These are phyloP conservation scores for Zaprionus lachaisei DNA, from an alignment of 1,140 invertebrate species.

Conservation along the genomic window DNA sequence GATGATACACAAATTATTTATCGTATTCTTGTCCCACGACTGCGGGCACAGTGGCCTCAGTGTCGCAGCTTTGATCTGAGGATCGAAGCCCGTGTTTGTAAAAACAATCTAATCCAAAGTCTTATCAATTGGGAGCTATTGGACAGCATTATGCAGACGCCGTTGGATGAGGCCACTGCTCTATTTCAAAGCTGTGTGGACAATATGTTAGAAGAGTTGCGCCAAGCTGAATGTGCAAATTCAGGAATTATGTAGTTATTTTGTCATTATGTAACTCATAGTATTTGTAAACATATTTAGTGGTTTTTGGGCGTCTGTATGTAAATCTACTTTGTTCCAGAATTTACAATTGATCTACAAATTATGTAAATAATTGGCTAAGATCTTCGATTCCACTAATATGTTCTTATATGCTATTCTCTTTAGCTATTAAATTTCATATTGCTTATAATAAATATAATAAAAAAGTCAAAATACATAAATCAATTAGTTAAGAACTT, in stretches of 20 bases:
- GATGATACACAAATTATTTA: constrained; percentile 5
- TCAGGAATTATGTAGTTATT: neutral
- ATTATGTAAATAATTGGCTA: too few species aligned
- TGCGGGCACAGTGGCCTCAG: constrained; percentile 2
- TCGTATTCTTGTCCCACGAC: constrained; percentile 6
- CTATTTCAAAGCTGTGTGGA: constrained; percentile 16
- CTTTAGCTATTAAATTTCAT: too few species aligned
- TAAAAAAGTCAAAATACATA: too few species aligned
- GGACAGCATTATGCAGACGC: too few species aligned
- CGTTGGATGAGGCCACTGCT: neutral
- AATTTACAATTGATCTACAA: too few species aligned
- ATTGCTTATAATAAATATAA: too few species aligned
- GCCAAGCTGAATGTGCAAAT: neutral
- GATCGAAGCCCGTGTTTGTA: constrained; percentile 5
- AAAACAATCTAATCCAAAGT: constrained; percentile 18
- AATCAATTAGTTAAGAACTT: too few species aligned
- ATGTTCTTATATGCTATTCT: too few species aligned
- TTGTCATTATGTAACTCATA: neutral
- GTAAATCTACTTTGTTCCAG: neutral
- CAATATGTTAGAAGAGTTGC: neutral
- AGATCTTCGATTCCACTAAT: too few species aligned
- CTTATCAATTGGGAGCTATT: constrained; percentile 25
- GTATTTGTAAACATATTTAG: neutral
- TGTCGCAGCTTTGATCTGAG: constrained; percentile 15
- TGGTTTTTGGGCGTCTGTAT: neutral